These are phyloP conservation scores for Podabrus alpinus DNA, from an alignment of 2,888 invertebrate species.

Conservation along the genomic window DNA sequence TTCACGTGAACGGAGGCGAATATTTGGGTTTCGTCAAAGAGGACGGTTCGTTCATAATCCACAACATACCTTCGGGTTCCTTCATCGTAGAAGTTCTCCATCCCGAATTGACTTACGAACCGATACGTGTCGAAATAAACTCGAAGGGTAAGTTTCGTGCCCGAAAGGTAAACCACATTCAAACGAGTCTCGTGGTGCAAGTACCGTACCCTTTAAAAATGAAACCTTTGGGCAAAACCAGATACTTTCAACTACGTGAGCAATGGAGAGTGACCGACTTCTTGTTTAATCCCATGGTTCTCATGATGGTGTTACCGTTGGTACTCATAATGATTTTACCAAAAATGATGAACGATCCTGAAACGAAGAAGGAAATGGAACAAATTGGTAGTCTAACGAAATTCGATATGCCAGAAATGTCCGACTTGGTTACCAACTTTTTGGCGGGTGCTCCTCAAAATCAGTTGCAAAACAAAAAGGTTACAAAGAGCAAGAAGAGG, in stretches of 20 bases:
- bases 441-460: slow-evolving; percentile 71
- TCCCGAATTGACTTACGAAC: slow-evolving; percentile 91
- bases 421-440: slow-evolving; percentile 89
- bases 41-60: slow-evolving; percentile 89
- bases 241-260: slow-evolving; percentile 90
- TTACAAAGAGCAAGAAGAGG: slow-evolving; percentile 47
- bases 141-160: slow-evolving; percentile 96
- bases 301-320: slow-evolving; percentile 96
- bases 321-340: slow-evolving; percentile 90
- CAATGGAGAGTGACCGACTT: slow-evolving; percentile 97
- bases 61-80: slow-evolving; percentile 88
- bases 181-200: slow-evolving; percentile 87
- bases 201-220: slow-evolving; percentile 91
- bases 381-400: slow-evolving; percentile 81
- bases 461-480: slow-evolving; percentile 42
- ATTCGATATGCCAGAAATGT: slow-evolving; percentile 93
- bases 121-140: slow-evolving; percentile 94
- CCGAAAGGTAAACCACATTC: slow-evolving; percentile 90
- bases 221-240: slow-evolving; percentile 78
- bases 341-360: slow-evolving; percentile 97
- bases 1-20: slow-evolving; percentile 88
- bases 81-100: slow-evolving; percentile 92
- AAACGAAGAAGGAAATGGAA: slow-evolving; percentile 94
- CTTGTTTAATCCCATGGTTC: slow-evolving; percentile 94
- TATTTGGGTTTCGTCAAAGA: slow-evolving; percentile 85